Evolutionary conservation across 2,888 invertebrate species (phyloP).

Genomic region (Cataglyphis altisquamis): DNA sequence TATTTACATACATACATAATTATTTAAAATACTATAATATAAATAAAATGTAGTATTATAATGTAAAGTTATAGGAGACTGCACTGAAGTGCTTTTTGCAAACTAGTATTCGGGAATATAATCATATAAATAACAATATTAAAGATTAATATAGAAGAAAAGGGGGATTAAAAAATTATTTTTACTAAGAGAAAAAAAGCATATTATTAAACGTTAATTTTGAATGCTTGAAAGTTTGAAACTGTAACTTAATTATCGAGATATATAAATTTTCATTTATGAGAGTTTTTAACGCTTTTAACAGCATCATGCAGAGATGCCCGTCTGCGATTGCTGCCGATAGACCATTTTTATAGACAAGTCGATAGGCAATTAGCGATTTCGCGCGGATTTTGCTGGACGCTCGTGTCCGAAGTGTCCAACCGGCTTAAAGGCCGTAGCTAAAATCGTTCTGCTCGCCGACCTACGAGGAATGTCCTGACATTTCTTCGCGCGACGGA

Average conservation of each 20-base stretch:
- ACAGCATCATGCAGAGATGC: neutral
- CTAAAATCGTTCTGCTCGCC: conserved; percentile 81
- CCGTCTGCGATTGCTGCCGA: neutral
- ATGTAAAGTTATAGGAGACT: neutral
- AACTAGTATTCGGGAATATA: neutral
- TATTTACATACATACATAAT: neutral
- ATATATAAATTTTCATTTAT: neutral
- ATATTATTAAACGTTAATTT: neutral
- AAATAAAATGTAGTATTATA: neutral
- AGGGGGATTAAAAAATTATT: neutral
- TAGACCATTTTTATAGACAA: too few species aligned
- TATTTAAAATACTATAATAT: neutral
- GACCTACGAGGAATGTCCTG: conserved; percentile 82
- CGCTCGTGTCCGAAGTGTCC: conserved; percentile 17
- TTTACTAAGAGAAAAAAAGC: neutral
- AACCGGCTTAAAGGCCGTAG: conserved; percentile 76
- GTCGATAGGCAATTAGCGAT: neutral
- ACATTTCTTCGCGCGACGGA: conserved; percentile 61
- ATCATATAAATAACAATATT: neutral
- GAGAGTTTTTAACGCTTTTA: neutral
- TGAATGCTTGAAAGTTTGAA: neutral
- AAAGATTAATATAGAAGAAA: neutral
- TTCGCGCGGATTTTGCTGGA: neutral
- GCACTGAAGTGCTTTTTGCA: neutral
- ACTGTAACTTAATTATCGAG: neutral